Evolutionary conservation across 2,888 invertebrate genomes (phyloP), one percentile per base, ranked within the genome.

Genomic region (Caenorhabditis auriculariae): DNA sequence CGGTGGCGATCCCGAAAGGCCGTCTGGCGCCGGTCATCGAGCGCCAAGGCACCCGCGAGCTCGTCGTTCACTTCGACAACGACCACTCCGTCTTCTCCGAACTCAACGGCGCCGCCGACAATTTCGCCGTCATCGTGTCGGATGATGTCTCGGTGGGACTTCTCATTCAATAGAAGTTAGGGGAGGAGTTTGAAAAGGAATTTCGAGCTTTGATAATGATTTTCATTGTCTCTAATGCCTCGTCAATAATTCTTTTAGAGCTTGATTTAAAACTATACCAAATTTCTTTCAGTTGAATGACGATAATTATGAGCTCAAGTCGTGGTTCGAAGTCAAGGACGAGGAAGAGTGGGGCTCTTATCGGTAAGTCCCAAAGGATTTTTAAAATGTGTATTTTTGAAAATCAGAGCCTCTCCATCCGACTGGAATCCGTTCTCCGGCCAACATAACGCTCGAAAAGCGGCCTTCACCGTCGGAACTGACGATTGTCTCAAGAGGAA

Each of bases 251-350:
- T 12, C 15, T 35, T 35, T 35, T 9, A 35, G 15, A 35, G 9
- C 9, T 35, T 35, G 15, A 12, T 9, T 44, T 21, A 21, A 27
- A 5, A 4, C 19, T 35, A 35, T 35, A 9, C 35, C 15, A 35
- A 37, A 17, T 52, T 57, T 7, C 9, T 24, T 51, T 53, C 17
- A 75, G 66, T 54, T 72, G 29, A 73, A 72, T 44, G 78, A 75
- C 19, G 79, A 79, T 50, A 73, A 69, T 26, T 79, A 69, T 56
- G 78, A 79, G 46, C 48, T 79, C 45, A 70, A 66, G 50, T 72
- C 75, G 17, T 79, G 75, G 72, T 77, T 78, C 56, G 78, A 79
- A 39, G 72, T 79, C 39, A 69, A 76, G 28, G 72, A 75, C 50
- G 76, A 78, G 38, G 76, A 73, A 6, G 58, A 59, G 32, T 70